Percentiles rank a stretch among this genome's conserved stretches.
These are phyloP conservation scores for Siniperca knerii DNA, from an alignment of 2,113 vertebrate genomes.

Conservation along the genomic window DNA sequence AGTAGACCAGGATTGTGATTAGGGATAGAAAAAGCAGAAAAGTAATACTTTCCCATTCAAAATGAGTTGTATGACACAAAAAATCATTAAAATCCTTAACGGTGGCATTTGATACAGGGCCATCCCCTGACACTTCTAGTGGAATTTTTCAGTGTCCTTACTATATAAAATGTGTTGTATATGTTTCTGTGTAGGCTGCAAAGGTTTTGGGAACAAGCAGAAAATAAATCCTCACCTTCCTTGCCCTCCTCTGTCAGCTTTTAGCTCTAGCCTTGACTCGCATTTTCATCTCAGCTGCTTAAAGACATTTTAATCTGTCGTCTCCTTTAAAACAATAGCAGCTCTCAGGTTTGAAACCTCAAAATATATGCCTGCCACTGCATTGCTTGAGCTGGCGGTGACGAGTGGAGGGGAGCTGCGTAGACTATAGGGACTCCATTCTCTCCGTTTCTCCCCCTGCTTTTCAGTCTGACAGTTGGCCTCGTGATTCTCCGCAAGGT, in stretches of 20 bases:
- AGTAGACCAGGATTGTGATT: background rate
- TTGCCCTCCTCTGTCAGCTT: constrained; percentile 37
- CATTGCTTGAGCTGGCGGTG: constrained; percentile 6
- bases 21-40: background rate
- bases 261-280: constrained; percentile 10
- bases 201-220: constrained; percentile 2
- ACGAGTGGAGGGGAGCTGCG: constrained; percentile 5
- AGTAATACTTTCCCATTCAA: background rate
- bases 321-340: constrained; percentile 38
- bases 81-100: constrained; percentile 3
- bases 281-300: constrained; percentile 11
- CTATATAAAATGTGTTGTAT: constrained; percentile 6
- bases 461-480: constrained; percentile 72
- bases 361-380: constrained; percentile 18
- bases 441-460: constrained; percentile 59
- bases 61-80: background rate
- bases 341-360: constrained; percentile 12
- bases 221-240: constrained; percentile 10
- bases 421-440: constrained; percentile 59
- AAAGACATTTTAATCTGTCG: constrained; percentile 20
- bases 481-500: constrained; percentile 74
- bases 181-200: constrained; percentile 33
- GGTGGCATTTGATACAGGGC: constrained; percentile 12
- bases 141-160: background rate
- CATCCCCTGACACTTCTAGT: background rate